Evolutionary conservation across 2,797 vertebrate genomes (phyloP).

Genomic region (Megaceryle alcyon): DNA sequence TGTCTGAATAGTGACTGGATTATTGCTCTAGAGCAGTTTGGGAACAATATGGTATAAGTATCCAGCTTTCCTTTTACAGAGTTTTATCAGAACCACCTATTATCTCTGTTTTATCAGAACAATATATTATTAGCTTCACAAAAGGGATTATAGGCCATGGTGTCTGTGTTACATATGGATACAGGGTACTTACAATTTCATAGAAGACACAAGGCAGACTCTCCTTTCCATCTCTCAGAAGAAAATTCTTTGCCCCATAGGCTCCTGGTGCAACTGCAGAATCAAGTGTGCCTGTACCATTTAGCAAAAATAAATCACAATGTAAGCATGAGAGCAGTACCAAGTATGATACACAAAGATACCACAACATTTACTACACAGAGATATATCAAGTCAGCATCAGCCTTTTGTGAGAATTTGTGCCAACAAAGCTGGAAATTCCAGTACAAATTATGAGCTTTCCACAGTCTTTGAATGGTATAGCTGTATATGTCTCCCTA

Average conservation of each 20-base stretch:
- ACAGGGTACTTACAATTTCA: slow-evolving; percentile 89
- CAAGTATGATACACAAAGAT: background rate
- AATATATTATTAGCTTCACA: background rate
- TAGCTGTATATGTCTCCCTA: background rate
- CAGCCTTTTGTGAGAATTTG: background rate
- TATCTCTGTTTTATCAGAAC: background rate
- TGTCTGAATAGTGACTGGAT: background rate
- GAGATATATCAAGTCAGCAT: background rate
- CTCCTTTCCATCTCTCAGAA: slow-evolving; percentile 90
- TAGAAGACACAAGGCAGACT: slow-evolving; percentile 89
- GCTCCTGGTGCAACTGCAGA: slow-evolving; percentile 90
- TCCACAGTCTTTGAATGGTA: background rate
- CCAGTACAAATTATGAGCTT: background rate
- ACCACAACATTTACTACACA: background rate
- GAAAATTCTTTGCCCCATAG: slow-evolving; percentile 90
- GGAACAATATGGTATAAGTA: background rate
- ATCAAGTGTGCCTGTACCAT: slow-evolving; percentile 86
- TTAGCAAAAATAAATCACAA: background rate
- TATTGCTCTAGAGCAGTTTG: background rate
- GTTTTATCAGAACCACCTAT: background rate
- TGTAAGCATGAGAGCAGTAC: background rate
- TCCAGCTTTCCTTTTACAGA: background rate
- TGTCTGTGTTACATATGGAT: background rate
- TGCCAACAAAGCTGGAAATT: background rate
- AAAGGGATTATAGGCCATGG: background rate